phyloP scores from a whole-genome alignment of 2,888 invertebrate genomes.

The Ctenicera cuprea region DNA sequence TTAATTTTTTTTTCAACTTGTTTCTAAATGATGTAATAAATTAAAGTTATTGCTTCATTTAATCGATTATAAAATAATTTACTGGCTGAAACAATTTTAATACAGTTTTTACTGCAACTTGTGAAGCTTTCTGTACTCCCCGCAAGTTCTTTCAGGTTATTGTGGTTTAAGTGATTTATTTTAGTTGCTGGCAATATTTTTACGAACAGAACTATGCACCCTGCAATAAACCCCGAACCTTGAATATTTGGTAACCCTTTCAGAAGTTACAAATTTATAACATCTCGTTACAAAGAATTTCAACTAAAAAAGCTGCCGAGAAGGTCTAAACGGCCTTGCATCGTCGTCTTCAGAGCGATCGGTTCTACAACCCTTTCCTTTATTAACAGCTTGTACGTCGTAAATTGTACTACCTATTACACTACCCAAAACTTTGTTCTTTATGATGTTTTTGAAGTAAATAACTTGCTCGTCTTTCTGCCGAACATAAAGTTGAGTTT shows the following conservation, averaged over 20 bases:
- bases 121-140: no score
- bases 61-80: no score
- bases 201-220: slow-evolving; percentile 12
- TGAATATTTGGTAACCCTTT: slow-evolving; percentile 50
- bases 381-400: slow-evolving; percentile 32
- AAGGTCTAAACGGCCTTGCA: slow-evolving; percentile 41
- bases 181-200: slow-evolving; percentile 39
- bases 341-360: slow-evolving; percentile 33
- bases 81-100: no score
- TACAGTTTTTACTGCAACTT: no score
- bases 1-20: no score
- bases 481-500: neutral
- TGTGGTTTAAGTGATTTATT: slow-evolving; percentile 52
- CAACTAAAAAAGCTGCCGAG: slow-evolving; percentile 41
- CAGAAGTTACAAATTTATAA: slow-evolving; percentile 47
- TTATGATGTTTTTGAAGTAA: slow-evolving; percentile 22
- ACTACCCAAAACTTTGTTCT: slow-evolving; percentile 22
- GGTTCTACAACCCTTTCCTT: slow-evolving; percentile 46
- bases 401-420: slow-evolving; percentile 32
- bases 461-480: slow-evolving; percentile 6
- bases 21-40: no score
- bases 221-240: slow-evolving; percentile 43
- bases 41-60: no score
- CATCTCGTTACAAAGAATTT: slow-evolving; percentile 39
- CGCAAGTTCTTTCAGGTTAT: no score